Percentiles rank a stretch among this genome's conserved stretches.
Evolutionary conservation across 2,113 vertebrate species (phyloP).

Genomic region (Brienomyrus longianalis): DNA sequence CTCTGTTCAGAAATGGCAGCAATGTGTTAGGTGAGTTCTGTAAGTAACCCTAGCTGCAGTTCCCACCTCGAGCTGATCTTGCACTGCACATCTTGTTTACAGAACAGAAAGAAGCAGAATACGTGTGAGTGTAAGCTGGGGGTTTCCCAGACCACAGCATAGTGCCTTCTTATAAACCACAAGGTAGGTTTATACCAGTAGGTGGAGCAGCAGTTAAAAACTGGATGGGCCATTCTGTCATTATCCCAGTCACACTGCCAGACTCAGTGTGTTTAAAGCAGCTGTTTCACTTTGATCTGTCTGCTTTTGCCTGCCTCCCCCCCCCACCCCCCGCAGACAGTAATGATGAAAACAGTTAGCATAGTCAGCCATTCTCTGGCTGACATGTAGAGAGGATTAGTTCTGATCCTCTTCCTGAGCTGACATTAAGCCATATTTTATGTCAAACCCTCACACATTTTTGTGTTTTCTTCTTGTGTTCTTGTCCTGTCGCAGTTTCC

Average conservation of each 20-base stretch:
- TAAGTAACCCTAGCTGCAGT: background rate
- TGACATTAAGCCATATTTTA: background rate
- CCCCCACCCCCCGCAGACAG: background rate
- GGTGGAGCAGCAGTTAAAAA: background rate
- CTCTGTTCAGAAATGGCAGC: background rate
- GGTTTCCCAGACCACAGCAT: background rate
- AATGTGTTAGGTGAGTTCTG: background rate
- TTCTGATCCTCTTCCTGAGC: background rate
- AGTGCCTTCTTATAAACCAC: background rate
- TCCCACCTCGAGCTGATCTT: background rate
- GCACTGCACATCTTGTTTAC: background rate
- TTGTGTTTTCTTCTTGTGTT: background rate
- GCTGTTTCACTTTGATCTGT: background rate
- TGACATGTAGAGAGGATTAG: background rate
- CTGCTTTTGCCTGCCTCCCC: background rate
- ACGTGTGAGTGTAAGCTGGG: background rate
- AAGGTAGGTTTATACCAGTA: background rate
- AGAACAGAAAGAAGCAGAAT: background rate
- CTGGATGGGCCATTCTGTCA: background rate
- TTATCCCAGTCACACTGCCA: background rate
- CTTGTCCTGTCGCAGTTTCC: background rate
- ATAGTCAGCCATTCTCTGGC: background rate
- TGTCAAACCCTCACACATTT: background rate
- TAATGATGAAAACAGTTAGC: background rate
- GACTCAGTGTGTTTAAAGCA: background rate